Base-by-base conservation (phyloP, 1,140 invertebrate species). In the Drosophila cardini region DNA sequence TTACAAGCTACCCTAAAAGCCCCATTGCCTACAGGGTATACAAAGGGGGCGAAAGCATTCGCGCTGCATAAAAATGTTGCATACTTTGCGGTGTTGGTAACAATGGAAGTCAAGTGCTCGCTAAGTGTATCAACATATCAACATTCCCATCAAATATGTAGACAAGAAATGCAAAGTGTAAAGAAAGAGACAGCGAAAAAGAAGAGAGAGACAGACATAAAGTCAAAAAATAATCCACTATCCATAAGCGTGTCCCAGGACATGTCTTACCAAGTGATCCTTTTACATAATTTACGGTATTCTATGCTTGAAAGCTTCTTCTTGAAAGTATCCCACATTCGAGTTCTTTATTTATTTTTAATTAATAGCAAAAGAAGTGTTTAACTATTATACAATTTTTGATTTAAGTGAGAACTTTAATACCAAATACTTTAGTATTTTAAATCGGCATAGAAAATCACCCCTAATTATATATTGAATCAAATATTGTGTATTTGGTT, bases 61-160 rank as follows among this genome's bases (percentile, higher is more conserved):
- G 11, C 62, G 34, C 57, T 53, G 67, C 67, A 62, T 42, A 32
- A 21, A 40, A 60, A 68, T 50, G 55, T 52, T 40, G 65, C 43
- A 67, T 52, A 50, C 56, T 43, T 46, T 11, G 16, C 42, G 52
- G 36, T 43, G 62, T 42, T 50, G 45, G 16, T 32, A 72, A 67
- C 69, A 72, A 72, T 67, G 43, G 18, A 30, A 57, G 53, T 15
- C 69, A 72, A 72, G 62, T 72, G 62, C 53, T 57, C 34, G 32
- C 63, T 72, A 68, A 72, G 70, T 68, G 70, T 46, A 72, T 72
- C 70, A 72, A 72, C 70, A 72, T 72, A 72, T 72, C 70, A 72
- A 68, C 70, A 60, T 72, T 50, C 45, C 18, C 53, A 68, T 68
- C 32, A 68, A 50, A 58, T 38, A 68, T 68, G 64, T 43, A 68